Base-by-base conservation (phyloP, 2,113 vertebrate species). In the Bufo gargarizans region DNA sequence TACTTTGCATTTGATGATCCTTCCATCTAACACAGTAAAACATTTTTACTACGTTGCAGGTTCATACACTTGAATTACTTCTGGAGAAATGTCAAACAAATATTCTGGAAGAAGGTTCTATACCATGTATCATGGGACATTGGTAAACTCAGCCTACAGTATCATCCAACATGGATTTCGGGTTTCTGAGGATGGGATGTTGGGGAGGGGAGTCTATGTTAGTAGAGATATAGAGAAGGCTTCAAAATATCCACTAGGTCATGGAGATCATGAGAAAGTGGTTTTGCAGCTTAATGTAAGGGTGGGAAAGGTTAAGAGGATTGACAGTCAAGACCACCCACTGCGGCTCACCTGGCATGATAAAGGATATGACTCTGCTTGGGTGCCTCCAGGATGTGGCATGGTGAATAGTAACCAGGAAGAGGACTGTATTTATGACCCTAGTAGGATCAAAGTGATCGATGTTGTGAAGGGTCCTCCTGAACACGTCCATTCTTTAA, bases 191-290 rank as follows among this genome's bases (percentile, higher is more conserved):
- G 49, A 14, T 2, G 95, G 95, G n/a, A 93, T 94, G 93, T 89
- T 95, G 56, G 95, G 94, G 58, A 88, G 47, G 6, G 95, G 94
- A 0, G 93, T 95, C 45, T 95, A 95, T 3, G 90, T 95, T 58
- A 86, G 67, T 53, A 69, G 87, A 22, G 50, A 85, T 76, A 8
- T 11, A 55, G 19, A 63, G 8, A 89, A 89, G 59, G 88, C 82
- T 49, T 17, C 10, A 67, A 45, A 65, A 8, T 89, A 85, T 43
- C 87, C 87, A 7, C 6, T 61, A 11, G 12, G 33, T 17, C 13
- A 6, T 12, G 45, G 20, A 55, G 6, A 4, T 17, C 4, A 33
- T 33, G 33, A 33, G 17, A 69, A 84, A n/a, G 88, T 89, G 33
- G 56, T 89, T 61, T 83, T 89, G 22, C 6, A 89, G 45, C 81